Conservation (phyloP, 2,797 vertebrate species). For the Poliocrania exsul region DNA sequence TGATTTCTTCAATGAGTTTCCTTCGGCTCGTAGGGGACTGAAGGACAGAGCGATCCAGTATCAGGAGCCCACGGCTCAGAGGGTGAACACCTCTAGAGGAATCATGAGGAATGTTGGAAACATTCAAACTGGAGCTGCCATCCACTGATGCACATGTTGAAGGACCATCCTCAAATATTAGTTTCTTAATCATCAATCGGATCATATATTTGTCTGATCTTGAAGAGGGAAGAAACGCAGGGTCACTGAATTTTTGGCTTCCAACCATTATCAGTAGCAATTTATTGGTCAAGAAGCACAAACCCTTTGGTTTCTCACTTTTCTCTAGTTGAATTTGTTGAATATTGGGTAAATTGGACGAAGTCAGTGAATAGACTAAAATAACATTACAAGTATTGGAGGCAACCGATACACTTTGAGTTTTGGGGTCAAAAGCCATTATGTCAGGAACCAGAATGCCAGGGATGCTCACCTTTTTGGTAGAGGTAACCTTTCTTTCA, state of each 20-base stretch:
- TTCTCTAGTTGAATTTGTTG: conserved; percentile 90
- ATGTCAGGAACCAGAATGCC: conserved; percentile 94
- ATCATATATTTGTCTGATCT: conserved; percentile 89
- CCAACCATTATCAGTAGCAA: conserved; percentile 90
- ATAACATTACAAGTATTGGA: conserved; percentile 90
- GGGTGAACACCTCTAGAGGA: conserved; percentile 68
- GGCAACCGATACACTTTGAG: conserved; percentile 87
- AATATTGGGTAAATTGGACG: conserved; percentile 85
- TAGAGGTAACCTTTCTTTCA: conserved; percentile 86
- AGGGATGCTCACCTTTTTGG: conserved; percentile 89
- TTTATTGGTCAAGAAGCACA: conserved; percentile 89
- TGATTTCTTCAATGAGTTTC: conserved; percentile 86
- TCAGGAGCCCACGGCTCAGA: conserved; percentile 79
- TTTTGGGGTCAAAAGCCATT: conserved; percentile 84
- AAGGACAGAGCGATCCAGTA: conserved; percentile 77
- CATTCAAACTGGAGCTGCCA: conserved; percentile 45
- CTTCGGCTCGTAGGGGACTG: conserved; percentile 77
- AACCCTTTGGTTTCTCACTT: conserved; percentile 90
- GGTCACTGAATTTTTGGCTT: conserved; percentile 86
- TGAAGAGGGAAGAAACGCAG: conserved; percentile 88
- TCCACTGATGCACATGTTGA: background rate
- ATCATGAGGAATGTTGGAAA: conserved; percentile 59
- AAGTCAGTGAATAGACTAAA: conserved; percentile 88
- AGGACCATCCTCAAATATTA: conserved; percentile 75
- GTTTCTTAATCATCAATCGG: conserved; percentile 83